Percentiles rank a stretch among this genome's conserved stretches.
phyloP scores from a whole-genome alignment of 2,888 invertebrate species.

The Lasioglossum malachurum region DNA sequence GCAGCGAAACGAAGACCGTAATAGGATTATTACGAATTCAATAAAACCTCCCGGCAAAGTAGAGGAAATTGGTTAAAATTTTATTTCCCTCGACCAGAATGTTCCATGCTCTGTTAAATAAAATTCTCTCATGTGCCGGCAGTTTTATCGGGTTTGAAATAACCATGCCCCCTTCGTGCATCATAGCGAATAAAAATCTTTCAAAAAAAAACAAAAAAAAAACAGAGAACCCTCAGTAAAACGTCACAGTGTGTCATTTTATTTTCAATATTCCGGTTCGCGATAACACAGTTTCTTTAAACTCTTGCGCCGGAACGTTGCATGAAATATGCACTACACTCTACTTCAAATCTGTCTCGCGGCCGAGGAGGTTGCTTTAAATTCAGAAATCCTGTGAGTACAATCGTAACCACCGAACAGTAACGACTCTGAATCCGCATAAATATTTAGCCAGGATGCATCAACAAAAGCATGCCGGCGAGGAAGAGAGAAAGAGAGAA shows the following conservation, averaged over 20 bases:
- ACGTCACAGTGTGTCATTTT: background rate
- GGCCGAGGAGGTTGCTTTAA: background rate
- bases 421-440: slow-evolving; percentile 1
- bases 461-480: background rate
- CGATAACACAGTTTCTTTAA: background rate
- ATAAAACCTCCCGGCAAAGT: background rate
- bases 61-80: background rate
- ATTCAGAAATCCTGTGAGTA: background rate
- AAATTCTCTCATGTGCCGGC: background rate
- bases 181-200: background rate
- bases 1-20: background rate
- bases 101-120: background rate
- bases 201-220: background rate
- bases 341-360: background rate
- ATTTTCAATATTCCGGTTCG: background rate
- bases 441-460: background rate
- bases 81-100: background rate
- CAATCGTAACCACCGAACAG: background rate
- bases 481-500: background rate
- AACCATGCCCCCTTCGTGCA: background rate
- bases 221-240: background rate
- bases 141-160: background rate
- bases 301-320: background rate
- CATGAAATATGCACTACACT: background rate
- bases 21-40: background rate